Evolutionary conservation across 1,140 invertebrate genomes (phyloP).

Genomic region (Amyelois transitella): DNA sequence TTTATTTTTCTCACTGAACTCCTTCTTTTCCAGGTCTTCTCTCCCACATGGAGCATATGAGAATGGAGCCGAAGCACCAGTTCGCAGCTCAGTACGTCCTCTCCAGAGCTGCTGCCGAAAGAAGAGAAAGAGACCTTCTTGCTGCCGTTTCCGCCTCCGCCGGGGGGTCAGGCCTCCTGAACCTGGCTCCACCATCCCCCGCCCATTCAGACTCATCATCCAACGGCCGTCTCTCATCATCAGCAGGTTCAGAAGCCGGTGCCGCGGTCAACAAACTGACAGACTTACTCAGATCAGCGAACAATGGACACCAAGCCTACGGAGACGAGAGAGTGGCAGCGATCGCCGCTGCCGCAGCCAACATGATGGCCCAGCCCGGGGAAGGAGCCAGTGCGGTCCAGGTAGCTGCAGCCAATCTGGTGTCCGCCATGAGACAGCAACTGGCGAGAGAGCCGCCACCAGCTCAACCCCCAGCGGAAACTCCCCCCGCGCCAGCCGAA

Average conservation of each 20-base stretch:
- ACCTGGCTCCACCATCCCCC: conserved; percentile 82
- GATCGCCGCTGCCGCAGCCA: conserved; percentile 82
- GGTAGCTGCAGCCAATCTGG: conserved; percentile 85
- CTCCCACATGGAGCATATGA: conserved; percentile 96
- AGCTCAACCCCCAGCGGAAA: conserved; percentile 72
- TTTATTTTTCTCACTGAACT: not conserved
- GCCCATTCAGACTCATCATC: conserved; percentile 88
- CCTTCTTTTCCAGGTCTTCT: conserved; percentile 82
- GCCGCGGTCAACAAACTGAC: conserved; percentile 83
- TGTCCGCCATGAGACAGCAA: conserved; percentile 85
- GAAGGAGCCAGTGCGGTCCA: conserved; percentile 77
- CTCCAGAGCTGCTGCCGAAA: conserved; percentile 90
- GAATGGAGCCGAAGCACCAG: conserved; percentile 97
- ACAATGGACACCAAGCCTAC: conserved; percentile 76
- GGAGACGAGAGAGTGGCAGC: conserved; percentile 83
- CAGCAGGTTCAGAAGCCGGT: conserved; percentile 83
- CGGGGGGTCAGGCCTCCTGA: conserved; percentile 75
- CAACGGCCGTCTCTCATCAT: conserved; percentile 84
- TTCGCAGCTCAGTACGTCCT: conserved; percentile 95
- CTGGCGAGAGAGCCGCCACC: conserved; percentile 75
- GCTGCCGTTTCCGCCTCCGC: conserved; percentile 80
- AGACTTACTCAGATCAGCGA: conserved; percentile 78
- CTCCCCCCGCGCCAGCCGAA: conserved; percentile 62
- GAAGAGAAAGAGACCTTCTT: conserved; percentile 88
- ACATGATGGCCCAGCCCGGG: conserved; percentile 77